These are phyloP conservation scores for Drosophila murphyi DNA, from an alignment of 1,140 invertebrate species.

Conservation along the genomic window DNA sequence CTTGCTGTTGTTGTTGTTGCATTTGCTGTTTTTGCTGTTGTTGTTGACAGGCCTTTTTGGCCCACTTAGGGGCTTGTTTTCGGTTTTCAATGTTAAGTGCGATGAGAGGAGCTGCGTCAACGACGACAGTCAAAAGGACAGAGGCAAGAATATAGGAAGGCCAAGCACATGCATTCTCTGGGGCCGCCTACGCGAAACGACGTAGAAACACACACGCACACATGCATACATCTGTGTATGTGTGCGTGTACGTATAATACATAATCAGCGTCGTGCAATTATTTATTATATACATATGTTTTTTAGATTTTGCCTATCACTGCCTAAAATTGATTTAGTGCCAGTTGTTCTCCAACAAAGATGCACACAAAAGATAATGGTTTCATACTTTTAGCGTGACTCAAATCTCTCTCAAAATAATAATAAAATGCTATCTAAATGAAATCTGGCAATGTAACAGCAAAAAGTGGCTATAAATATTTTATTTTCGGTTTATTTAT, in stretches of 20 bases:
- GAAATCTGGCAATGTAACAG: too few relatives aligned
- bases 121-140: constrained; percentile 23
- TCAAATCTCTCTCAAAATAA: neutral
- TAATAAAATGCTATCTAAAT: neutral
- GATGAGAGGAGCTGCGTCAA: constrained; percentile 52
- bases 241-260: neutral
- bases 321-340: constrained; percentile 35
- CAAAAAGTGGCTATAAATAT: too few relatives aligned
- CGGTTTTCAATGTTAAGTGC: constrained; percentile 80
- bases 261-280: constrained; percentile 55
- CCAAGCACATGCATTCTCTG: constrained; percentile 29
- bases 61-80: constrained; percentile 78
- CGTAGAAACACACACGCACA: constrained; percentile 1
- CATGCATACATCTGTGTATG: neutral
- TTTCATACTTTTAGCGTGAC: neutral
- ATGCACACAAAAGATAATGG: neutral
- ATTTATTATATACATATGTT: constrained; percentile 55
- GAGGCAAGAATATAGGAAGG: constrained; percentile 9
- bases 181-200: constrained; percentile 26
- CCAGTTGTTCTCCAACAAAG: neutral
- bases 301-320: constrained; percentile 36
- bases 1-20: constrained; percentile 5
- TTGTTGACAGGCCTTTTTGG: constrained; percentile 59
- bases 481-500: neutral
- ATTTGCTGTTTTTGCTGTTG: constrained; percentile 6